Evolutionary conservation across 2,797 vertebrate genomes (phyloP), one percentile per base, ranked within the genome.

Genomic region (Etheostoma nigrum): DNA sequence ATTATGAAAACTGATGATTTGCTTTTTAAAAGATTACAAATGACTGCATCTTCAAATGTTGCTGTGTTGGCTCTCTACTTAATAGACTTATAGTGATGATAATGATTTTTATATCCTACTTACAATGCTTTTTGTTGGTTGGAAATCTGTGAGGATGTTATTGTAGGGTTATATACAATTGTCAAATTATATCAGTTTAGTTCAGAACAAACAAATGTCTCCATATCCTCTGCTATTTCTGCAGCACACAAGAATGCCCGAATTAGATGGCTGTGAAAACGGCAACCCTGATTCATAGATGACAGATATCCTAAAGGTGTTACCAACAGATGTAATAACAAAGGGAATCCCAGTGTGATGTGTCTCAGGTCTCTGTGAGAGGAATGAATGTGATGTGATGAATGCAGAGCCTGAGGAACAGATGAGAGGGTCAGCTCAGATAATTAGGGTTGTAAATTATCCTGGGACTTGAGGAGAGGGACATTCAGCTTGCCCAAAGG

Each of bases 391-490:
- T 63, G 86, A 86, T 89, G 76, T 76, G 40, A 58, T 78, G 72
- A 88, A 84, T 89, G 67, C 40, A 67, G 62, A 78, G 71, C 51
- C 72, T 18, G 13, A 70, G 71, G 74, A 86, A 54, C 55, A 74
- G 76, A 88, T 67, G 53, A 89, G 51, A 45, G 70, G 78, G 68
- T 70, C 84, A 72, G 53, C 55, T 33, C 61, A 77, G 75, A 71
- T 79, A 74, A 85, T 80, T 69, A 73, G 19, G 78, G 79, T 79
- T 70, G 74, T 91, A 87, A 84, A 91, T 87, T n/a, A 69, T 72
- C 59, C 55, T n/a, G 19, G 15, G 51, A 47, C 51, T 51, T 82
- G 7, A 74, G 59, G 54, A 67, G 23, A 68, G 40, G 21, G 59
- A 66, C 55, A 44, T 42, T 72, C 59, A 65, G 42, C 47, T 72